phyloP scores from a whole-genome alignment of 1,140 invertebrate genomes.

The Pseudomyrmex concolor region DNA sequence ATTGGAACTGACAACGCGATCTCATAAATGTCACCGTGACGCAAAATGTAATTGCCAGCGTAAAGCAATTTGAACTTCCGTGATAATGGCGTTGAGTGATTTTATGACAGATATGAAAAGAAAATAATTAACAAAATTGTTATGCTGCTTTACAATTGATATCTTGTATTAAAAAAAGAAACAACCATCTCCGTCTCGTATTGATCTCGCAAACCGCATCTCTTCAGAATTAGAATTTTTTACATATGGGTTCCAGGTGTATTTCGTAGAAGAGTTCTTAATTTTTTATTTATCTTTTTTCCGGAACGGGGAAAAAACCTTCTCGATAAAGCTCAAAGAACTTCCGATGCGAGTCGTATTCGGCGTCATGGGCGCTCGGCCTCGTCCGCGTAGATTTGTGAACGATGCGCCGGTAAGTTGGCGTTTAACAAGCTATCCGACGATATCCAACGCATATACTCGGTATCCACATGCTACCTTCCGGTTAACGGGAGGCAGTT shows the following conservation, averaged over 20 bases:
- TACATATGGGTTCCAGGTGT: no score
- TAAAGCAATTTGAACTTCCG: conserved; percentile 29
- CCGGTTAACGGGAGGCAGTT: conserved; percentile 66
- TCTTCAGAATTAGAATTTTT: no score
- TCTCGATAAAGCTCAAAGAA: background rate
- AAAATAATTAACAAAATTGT: background rate
- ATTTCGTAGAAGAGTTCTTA: no score
- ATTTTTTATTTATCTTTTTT: background rate
- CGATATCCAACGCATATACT: conserved; percentile 20
- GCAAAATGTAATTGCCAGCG: conserved; percentile 28
- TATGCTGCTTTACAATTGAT: background rate
- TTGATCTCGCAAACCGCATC: no score
- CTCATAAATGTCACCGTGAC: conserved; percentile 46
- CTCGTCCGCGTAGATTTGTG: background rate
- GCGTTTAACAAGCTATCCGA: conserved; percentile 71
- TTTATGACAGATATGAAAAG: conserved; percentile 29
- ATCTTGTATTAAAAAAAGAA: no score
- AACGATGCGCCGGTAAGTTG: conserved; percentile 61
- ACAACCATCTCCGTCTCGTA: no score
- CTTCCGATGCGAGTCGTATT: conserved; percentile 5
- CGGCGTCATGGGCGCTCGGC: conserved; percentile 12
- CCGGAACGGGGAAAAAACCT: background rate
- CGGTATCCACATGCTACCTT: conserved; percentile 6
- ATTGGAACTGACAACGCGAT: conserved; percentile 50
- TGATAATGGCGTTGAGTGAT: conserved; percentile 33